Base-by-base conservation (phyloP, 2,797 vertebrate species). In the Melanogrammus aeglefinus region DNA sequence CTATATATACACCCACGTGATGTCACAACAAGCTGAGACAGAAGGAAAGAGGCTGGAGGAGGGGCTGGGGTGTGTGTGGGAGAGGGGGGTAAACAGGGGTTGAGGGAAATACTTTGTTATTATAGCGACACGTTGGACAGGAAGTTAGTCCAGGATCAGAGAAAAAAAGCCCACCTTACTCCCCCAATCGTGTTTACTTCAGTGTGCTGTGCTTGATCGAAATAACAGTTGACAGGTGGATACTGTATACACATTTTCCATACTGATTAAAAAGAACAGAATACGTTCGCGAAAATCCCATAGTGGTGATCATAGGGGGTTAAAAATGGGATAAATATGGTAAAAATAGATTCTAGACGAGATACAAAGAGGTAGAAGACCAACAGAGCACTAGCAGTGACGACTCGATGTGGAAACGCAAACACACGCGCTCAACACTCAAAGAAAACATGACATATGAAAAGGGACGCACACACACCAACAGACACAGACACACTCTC, bases 1-100 rank as follows among this genome's bases (percentile, higher is more conserved):
- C 92, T 94, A 93, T 92, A 92, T 93, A 91, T 94, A 94, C 83
- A 91, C 89, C 92, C 90, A 86, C 90, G 88, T 94, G 93, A 94
- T 94, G 92, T 94, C 92, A 94, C 92, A 92, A 77, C 82, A 75
- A 14, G 41, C 80, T 13, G 36, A 79, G 57, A 75, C 75, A 82
- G 83, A 35, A 38, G 71, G 16, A 66, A 74, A 72, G 29, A 39
- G 57, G 41, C 57, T 10, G 2, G 57, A 7, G 57, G 57, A 2
- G 57, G 21, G 47, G 16, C 3, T 4, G 29, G 63, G 75, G 72
- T 57, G 36, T 6, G 35, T 8, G 66, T 10, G 66, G 24, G n/a
- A 4, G 72, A n/a, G 72, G 7, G 3, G 36, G 36, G 33, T 77
- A 44, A 44, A 44, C 41, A 16, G 78, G 75, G 77, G 80, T 76